These are phyloP conservation scores for Dichetophora obliterata DNA, from an alignment of 2,888 invertebrate species.

Conservation along the genomic window DNA sequence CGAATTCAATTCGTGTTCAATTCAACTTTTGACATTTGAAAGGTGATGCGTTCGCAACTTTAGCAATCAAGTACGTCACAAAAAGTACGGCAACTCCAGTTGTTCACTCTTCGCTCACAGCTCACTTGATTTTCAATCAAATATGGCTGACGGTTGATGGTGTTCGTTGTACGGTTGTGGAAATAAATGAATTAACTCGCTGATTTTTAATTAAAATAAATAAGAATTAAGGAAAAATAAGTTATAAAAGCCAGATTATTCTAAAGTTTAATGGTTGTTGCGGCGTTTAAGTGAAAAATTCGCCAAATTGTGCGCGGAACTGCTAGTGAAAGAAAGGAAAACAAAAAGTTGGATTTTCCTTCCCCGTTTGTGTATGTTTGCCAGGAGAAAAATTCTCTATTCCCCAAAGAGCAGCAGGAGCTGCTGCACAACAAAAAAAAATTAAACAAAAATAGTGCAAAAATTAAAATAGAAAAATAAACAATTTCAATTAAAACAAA, in stretches of 20 bases:
- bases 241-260: background rate
- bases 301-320: background rate
- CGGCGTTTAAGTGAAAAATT: background rate
- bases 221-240: slow-evolving; percentile 27
- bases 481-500: background rate
- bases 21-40: slow-evolving; percentile 14
- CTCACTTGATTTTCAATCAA: slow-evolving; percentile 23
- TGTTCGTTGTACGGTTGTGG: slow-evolving; percentile 27
- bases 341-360: background rate
- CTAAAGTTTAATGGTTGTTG: background rate
- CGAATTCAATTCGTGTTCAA: background rate
- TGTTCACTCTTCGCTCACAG: background rate
- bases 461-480: background rate
- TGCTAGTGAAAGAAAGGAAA: background rate
- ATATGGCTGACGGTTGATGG: slow-evolving; percentile 37
- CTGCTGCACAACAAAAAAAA: background rate
- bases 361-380: slow-evolving; percentile 4
- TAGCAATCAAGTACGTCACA: no score
- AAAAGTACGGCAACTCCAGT: slow-evolving; percentile 23
- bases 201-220: slow-evolving; percentile 20
- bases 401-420: background rate
- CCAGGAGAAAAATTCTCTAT: slow-evolving; percentile 32
- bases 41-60: slow-evolving; percentile 3
- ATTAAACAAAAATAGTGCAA: background rate
- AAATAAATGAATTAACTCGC: background rate